phyloP scores from a whole-genome alignment of 1,140 invertebrate species.

The Marisa cornuarietis region DNA sequence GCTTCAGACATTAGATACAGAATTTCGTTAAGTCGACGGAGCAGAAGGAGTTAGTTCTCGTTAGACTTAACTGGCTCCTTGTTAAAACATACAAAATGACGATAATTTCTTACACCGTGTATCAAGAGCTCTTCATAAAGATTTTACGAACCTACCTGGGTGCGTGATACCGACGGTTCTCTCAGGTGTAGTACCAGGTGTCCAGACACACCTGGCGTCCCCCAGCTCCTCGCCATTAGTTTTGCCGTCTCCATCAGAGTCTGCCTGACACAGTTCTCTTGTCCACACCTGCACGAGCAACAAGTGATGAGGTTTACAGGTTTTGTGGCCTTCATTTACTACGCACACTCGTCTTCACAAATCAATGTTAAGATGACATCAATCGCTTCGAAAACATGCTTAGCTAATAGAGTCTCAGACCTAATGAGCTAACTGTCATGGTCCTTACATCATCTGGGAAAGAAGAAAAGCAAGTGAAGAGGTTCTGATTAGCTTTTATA shows the following conservation, averaged over 20 bases:
- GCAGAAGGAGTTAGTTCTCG: background rate
- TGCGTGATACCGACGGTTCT: conserved; percentile 31
- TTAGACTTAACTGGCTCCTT: background rate
- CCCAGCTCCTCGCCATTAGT: conserved; percentile 52
- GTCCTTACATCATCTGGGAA: too few relatives aligned
- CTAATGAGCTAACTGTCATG: too few relatives aligned
- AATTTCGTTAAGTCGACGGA: background rate
- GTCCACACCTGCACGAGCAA: conserved; percentile 35
- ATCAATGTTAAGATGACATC: too few relatives aligned
- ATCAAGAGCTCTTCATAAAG: background rate
- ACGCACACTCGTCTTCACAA: too few relatives aligned
- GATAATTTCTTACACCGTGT: background rate
- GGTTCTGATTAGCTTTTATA: too few relatives aligned
- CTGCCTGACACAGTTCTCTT: conserved; percentile 39
- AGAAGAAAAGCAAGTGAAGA: too few relatives aligned
- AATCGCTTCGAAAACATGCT: too few relatives aligned
- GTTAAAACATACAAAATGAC: background rate
- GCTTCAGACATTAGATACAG: background rate
- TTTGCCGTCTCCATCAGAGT: conserved; percentile 50
- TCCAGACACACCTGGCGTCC: conserved; percentile 51
- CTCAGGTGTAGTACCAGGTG: conserved; percentile 12
- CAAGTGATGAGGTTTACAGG: background rate
- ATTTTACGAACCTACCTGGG: conserved; percentile 31
- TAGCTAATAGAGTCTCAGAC: too few relatives aligned
- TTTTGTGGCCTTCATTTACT: too few relatives aligned